Evolutionary conservation across 2,888 invertebrate species (phyloP), one percentile per base, ranked within the genome.

Genomic region (Hecatera dysodea): DNA sequence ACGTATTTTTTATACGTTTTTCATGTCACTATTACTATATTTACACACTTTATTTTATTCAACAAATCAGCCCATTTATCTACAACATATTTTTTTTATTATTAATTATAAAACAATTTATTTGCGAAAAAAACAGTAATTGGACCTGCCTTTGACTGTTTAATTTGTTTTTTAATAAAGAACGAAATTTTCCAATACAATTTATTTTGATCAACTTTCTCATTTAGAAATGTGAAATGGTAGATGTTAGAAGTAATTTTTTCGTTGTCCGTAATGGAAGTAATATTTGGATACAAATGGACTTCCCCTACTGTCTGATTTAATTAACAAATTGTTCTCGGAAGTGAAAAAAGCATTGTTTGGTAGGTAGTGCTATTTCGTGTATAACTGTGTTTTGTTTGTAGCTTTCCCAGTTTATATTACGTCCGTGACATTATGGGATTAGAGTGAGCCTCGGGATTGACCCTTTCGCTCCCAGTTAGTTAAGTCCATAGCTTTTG

Each of bases 261-360:
- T 57, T 77, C 48, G 33, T 27, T 39, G 6, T 12, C 24, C 17
- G 5, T 69, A 56, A 75, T 61, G 39, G 60, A 39, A 52, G n/a
- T 75, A 42, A 42, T 80, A 57, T 80, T 75, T 17, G 44, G 57
- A 64, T 36, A 52, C 17, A 64, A 80, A 75, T 48, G 50, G 17
- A 53, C 29, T 56, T 29, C 46, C 65, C 64, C 48, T 59, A 27
- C 53, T 62, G 65, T 72, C 78, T 42, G 64, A 75, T 66, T 75
- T 81, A 81, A 81, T 84, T 81, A 81, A 78, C 61, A 69, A 84
- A 75, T 75, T 72, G 57, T 62, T 57, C 19, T 29, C 55, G 65
- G 46, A 81, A 65, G 36, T 63, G 39, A 42, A 36, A 12, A 70
- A 61, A 61, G 17, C 50, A 22, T 61, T 39, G 57, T 39, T 36